Conservation (phyloP, 2,113 vertebrate genomes). For the Gymnogyps californianus region DNA sequence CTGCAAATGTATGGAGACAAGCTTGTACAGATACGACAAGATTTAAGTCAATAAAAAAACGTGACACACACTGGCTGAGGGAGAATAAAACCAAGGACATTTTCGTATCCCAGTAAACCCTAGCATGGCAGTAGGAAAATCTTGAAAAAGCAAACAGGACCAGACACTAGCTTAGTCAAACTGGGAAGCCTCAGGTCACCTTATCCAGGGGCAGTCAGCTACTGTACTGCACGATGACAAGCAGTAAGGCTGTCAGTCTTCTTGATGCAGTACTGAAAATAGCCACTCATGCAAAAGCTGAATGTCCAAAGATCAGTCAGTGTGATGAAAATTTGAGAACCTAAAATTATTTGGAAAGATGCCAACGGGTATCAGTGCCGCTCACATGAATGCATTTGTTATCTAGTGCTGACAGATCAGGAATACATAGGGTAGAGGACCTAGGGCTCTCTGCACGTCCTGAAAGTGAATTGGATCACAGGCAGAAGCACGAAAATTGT, state of each 20-base stretch:
- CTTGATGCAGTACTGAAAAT: slow-evolving; percentile 23
- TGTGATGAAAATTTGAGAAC: slow-evolving; percentile 14
- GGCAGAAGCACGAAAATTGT: not conserved
- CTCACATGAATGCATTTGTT: not conserved
- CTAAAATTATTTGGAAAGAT: slow-evolving; percentile 31
- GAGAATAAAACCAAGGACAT: not conserved
- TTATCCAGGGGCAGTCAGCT: not conserved
- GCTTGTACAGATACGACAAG: not conserved
- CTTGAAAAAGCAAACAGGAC: slow-evolving; percentile 35
- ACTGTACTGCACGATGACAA: not conserved
- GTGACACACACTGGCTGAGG: not conserved
- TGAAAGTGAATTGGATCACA: not conserved
- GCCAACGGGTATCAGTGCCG: slow-evolving; percentile 11
- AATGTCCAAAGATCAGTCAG: slow-evolving; percentile 26
- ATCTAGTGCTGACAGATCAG: slow-evolving; percentile 11
- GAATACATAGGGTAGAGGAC: not conserved
- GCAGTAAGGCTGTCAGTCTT: slow-evolving; percentile 36
- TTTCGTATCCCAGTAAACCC: not conserved
- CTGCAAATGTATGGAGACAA: not conserved
- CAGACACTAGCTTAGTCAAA: slow-evolving; percentile 49
- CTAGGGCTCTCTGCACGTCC: not conserved
- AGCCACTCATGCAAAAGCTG: slow-evolving; percentile 15
- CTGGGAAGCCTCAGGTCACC: slow-evolving; percentile 19
- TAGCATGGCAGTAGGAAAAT: not conserved
- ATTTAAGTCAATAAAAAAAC: not conserved